These are phyloP conservation scores for Neogobius melanostomus DNA, from an alignment of 2,113 vertebrate genomes.

Conservation along the genomic window DNA sequence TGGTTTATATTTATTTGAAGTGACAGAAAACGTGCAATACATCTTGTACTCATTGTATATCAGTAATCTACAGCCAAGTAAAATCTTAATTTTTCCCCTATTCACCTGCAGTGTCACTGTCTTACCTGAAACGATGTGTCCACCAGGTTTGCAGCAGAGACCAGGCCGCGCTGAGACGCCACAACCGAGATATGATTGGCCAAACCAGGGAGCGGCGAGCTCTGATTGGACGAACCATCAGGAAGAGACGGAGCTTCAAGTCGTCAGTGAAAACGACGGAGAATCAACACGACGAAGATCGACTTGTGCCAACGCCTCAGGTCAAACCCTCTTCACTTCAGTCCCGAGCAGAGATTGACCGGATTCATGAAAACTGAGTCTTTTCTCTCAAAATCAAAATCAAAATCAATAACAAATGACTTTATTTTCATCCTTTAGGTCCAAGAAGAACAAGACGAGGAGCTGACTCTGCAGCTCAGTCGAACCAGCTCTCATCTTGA, in stretches of 20 bases:
- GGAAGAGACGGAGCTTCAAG: constrained; percentile 82
- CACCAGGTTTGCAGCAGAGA: constrained; percentile 91
- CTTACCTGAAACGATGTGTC: not conserved
- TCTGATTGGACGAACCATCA: constrained; percentile 69
- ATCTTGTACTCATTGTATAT: too few relatives aligned
- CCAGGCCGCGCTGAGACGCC: constrained; percentile 80
- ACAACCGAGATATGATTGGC: constrained; percentile 56
- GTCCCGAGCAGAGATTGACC: not conserved
- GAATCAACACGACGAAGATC: not conserved
- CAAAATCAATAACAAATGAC: too few relatives aligned
- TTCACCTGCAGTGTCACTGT: too few relatives aligned
- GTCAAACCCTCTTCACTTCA: not conserved
- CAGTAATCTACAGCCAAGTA: too few relatives aligned
- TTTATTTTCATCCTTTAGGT: not conserved
- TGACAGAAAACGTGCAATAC: too few relatives aligned
- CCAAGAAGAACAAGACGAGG: not conserved
- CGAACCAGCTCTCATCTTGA: not conserved
- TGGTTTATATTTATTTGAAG: too few relatives aligned
- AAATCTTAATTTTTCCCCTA: too few relatives aligned
- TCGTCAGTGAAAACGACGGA: constrained; percentile 86
- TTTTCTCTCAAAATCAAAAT: too few relatives aligned
- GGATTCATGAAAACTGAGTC: not conserved
- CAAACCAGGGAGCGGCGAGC: constrained; percentile 39
- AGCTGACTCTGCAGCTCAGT: not conserved
- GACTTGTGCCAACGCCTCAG: not conserved